Base-by-base conservation (phyloP, 30 jellyfish, hydroid and myxozoan species). In the Hydra vulgaris region DNA sequence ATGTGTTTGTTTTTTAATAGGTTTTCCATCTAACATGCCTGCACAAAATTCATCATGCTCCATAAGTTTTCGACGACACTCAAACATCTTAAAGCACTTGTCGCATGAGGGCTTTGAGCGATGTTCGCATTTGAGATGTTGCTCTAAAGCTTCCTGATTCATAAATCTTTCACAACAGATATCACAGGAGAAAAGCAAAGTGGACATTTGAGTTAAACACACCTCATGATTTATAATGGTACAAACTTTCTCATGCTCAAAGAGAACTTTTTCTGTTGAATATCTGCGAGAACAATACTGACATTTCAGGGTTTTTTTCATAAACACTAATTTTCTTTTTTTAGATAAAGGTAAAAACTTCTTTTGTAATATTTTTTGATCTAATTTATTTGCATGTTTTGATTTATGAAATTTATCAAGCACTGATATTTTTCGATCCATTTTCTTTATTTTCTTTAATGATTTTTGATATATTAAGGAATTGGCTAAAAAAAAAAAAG, bases 31-130 rank as follows among this genome's bases (percentile, higher is more conserved):
- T 25, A 20, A 18, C 52, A 53, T 1, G 7, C 77, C 74, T 7
- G 76, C 85, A 5, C 77, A 54, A 20, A 23, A 18, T 18, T 54
- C 40, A 19, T 78, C 85, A 27, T 78, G 85, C 21, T 78, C 85
- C 15, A 78, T 20, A 17, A 78, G 77, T 25, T 23, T 78, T 54
- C 85, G 79, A 4, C 77, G 76, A 78, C 85, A 53, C 24, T 78
- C 85, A 78, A 78, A 78, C 77, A 78, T 61, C 18, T 78, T 78
- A 23, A 22, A 21, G 26, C 85, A 78, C 21, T 78, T 78, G 7
- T 23, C n/a, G 27, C 85, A 78, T 17, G 85, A 27, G 21, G 85
- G 85, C 0, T 81, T 77, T 21, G 85, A 77, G 19, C 85, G 85
- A 78, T 78, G 85, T 77, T 78, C 85, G 23, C 25, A 78, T 61